Evolutionary conservation across 2,888 invertebrate species (phyloP).

Genomic region (Drosophila multiciliata): DNA sequence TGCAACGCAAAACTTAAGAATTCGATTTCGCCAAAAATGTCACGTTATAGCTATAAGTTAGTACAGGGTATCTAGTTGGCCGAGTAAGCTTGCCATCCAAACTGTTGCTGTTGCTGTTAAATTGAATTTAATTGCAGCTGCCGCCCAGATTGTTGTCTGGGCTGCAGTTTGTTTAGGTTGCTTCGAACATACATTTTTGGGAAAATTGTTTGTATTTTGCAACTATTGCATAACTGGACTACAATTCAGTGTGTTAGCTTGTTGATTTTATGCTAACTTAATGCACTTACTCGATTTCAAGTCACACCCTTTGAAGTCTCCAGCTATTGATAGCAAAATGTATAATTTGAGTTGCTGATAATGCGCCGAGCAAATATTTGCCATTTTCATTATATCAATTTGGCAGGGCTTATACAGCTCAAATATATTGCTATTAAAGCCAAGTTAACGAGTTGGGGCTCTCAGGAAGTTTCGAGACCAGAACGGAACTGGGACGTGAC

Average conservation of each 20-base stretch:
- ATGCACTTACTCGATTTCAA: constrained; percentile 59
- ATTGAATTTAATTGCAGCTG: constrained; percentile 77
- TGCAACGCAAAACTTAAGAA: background rate
- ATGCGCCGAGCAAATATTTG: constrained; percentile 68
- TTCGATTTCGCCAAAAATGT: background rate
- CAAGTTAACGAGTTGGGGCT: constrained; percentile 63
- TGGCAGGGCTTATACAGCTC: constrained; percentile 25
- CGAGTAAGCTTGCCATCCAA: background rate
- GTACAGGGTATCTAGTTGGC: constrained; percentile 18
- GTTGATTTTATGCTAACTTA: constrained; percentile 78
- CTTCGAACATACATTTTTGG: constrained; percentile 50
- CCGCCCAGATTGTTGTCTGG: constrained; percentile 11
- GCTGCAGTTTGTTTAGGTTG: constrained; percentile 49
- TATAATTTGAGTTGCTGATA: constrained; percentile 68
- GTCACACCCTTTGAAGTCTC: background rate
- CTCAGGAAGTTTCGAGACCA: constrained; percentile 35
- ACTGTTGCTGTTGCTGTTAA: constrained; percentile 46
- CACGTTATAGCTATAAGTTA: background rate
- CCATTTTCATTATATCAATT: constrained; percentile 72
- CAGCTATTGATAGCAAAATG: constrained; percentile 53
- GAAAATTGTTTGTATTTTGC: constrained; percentile 62
- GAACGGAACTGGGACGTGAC: constrained; percentile 54
- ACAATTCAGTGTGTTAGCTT: constrained; percentile 30
- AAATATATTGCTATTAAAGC: constrained; percentile 63
- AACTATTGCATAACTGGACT: constrained; percentile 41